These are phyloP conservation scores for Tenebrio molitor DNA, from an alignment of 1,140 invertebrate species.

Conservation along the genomic window DNA sequence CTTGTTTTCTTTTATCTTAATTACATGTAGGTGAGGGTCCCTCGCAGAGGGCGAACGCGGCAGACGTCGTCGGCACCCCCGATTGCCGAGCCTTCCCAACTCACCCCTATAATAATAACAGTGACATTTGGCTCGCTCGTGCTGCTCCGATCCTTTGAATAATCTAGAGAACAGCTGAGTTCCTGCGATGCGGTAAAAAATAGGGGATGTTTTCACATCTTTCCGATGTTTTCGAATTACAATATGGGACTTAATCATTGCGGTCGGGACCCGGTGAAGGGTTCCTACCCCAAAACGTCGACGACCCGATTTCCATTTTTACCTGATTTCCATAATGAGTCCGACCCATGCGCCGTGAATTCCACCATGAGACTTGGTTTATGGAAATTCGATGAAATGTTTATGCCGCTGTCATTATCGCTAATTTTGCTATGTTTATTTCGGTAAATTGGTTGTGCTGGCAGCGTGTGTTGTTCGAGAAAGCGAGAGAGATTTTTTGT, in stretches of 20 bases:
- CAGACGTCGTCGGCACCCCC: slow-evolving; percentile 26
- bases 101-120: slow-evolving; percentile 47
- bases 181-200: slow-evolving; percentile 19
- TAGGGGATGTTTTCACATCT: slow-evolving; percentile 39
- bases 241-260: slow-evolving; percentile 28
- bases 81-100: slow-evolving; percentile 12
- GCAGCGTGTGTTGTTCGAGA: too few relatives aligned
- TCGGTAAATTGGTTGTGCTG: too few relatives aligned
- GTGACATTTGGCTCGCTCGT: slow-evolving; percentile 50
- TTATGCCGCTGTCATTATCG: slow-evolving; percentile 1
- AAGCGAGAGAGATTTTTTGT: background rate
- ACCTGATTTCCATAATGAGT: slow-evolving; percentile 18
- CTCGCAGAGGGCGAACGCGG: slow-evolving; percentile 5
- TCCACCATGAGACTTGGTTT: background rate
- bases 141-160: slow-evolving; percentile 46
- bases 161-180: slow-evolving; percentile 46
- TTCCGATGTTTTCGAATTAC: slow-evolving; percentile 12
- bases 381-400: slow-evolving; percentile 17
- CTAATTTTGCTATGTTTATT: slow-evolving; percentile 8
- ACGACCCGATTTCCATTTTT: too few relatives aligned
- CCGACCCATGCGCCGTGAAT: background rate
- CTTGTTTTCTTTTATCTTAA: slow-evolving; percentile 45
- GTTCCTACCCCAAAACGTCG: background rate
- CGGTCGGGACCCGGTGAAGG: slow-evolving; percentile 7
- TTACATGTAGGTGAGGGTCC: slow-evolving; percentile 27